phyloP scores from a whole-genome alignment of 2,888 invertebrate genomes.

The Trimorus sp. region DNA sequence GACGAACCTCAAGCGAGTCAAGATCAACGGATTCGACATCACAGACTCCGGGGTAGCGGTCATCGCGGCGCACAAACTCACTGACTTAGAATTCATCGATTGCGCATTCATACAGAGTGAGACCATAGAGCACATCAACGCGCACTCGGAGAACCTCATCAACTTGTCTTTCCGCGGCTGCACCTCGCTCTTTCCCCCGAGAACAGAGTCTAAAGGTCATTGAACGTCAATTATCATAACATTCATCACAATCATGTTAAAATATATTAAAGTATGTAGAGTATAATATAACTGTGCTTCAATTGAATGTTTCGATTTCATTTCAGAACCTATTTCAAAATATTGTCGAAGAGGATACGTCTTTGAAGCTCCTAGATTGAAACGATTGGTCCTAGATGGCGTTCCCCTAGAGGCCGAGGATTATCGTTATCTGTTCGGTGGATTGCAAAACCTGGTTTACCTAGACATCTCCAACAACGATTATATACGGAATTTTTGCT shows the following conservation, averaged over 20 bases:
- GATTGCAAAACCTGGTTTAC: constrained; percentile 85
- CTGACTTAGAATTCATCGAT: constrained; percentile 89
- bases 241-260: not conserved
- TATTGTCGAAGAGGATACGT: constrained; percentile 82
- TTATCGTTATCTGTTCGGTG: constrained; percentile 83
- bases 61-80: constrained; percentile 88
- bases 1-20: constrained; percentile 87
- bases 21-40: constrained; percentile 87
- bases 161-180: constrained; percentile 88
- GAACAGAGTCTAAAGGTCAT: constrained; percentile 41
- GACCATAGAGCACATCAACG: constrained; percentile 87
- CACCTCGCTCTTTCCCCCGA: constrained; percentile 84
- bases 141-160: constrained; percentile 86
- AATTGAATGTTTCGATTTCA: not conserved
- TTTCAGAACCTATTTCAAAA: constrained; percentile 67
- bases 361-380: constrained; percentile 84
- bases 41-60: constrained; percentile 88
- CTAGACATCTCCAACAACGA: constrained; percentile 88
- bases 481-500: constrained; percentile 86
- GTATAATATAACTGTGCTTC: too few species aligned
- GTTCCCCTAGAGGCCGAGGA: constrained; percentile 83
- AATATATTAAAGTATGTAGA: too few species aligned
- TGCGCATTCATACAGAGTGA: constrained; percentile 86
- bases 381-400: constrained; percentile 84
- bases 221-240: not conserved